Evolutionary conservation across 1,140 invertebrate genomes (phyloP).

Genomic region (Nylanderia fulva): DNA sequence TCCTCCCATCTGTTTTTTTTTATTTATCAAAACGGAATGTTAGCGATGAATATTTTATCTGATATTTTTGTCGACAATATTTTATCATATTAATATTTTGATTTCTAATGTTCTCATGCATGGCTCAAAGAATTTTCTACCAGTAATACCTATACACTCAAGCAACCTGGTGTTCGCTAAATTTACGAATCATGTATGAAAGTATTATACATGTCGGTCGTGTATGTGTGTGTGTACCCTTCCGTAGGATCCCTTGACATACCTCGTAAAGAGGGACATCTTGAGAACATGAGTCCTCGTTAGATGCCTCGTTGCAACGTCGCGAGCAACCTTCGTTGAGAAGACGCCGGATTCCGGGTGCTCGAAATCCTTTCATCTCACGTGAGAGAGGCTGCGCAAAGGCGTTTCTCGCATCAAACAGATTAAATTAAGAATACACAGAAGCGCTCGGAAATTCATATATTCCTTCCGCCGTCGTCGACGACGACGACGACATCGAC

Average conservation of each 20-base stretch:
- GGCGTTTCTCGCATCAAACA: conserved; percentile 36
- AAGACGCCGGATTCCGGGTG: neutral
- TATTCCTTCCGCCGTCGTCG: conserved; percentile 49
- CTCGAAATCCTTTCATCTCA: conserved; percentile 35
- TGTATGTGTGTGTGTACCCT: too few species aligned
- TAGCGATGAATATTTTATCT: neutral
- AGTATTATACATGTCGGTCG: neutral
- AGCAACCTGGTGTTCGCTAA: neutral
- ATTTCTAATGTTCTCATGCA: neutral
- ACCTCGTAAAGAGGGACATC: neutral
- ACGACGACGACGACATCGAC: conserved; percentile 3
- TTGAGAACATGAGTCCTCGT: neutral
- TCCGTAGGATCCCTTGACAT: too few species aligned
- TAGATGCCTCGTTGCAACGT: conserved; percentile 1
- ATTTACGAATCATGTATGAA: neutral
- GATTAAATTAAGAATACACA: conserved; percentile 59
- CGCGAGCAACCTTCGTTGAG: neutral
- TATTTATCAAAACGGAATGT: neutral
- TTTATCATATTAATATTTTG: neutral
- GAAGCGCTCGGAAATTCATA: conserved; percentile 48
- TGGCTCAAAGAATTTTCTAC: neutral
- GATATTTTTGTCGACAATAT: neutral
- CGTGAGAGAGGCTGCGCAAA: neutral
- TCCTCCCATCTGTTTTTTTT: neutral
- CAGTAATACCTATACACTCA: too few species aligned